Percentiles rank a stretch among this genome's conserved stretches.
Evolutionary conservation across 2,113 vertebrate species (phyloP).

Genomic region (Mustela lutreola): DNA sequence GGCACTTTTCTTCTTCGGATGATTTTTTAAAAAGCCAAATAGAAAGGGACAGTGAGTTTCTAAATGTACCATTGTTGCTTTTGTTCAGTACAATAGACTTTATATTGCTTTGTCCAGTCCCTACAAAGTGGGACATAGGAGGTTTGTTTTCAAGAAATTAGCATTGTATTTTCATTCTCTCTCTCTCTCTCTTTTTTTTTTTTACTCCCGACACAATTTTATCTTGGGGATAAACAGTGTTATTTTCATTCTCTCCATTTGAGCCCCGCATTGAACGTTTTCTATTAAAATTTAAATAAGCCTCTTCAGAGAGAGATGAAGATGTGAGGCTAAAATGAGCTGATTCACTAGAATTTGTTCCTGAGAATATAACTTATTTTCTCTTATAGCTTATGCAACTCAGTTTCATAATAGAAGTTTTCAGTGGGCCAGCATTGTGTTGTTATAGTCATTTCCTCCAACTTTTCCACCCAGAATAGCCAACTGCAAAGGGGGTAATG

Average conservation of each 20-base stretch:
- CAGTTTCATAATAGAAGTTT: conserved; percentile 77
- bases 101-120: conserved; percentile 76
- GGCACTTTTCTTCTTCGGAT: conserved; percentile 48
- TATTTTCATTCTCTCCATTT: conserved; percentile 79
- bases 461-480: conserved; percentile 37
- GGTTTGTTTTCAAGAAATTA: conserved; percentile 77
- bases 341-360: conserved; percentile 81
- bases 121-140: conserved; percentile 59
- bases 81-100: conserved; percentile 77
- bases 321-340: conserved; percentile 77
- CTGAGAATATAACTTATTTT: conserved; percentile 79
- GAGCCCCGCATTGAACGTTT: conserved; percentile 62
- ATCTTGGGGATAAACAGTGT: conserved; percentile 79
- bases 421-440: conserved; percentile 68
- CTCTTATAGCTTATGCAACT: conserved; percentile 78
- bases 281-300: conserved; percentile 85
- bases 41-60: conserved; percentile 66
- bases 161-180: conserved; percentile 53
- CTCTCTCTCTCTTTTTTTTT: not conserved
- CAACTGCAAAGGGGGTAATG: not conserved
- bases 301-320: conserved; percentile 81
- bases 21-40: conserved; percentile 53
- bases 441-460: not conserved
- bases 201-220: conserved; percentile 66
- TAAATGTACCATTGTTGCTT: conserved; percentile 54